A percentile compares a stretch with the other conserved stretches of the same genome.
phyloP scores from a whole-genome alignment of 2,113 vertebrate genomes.

The Charadrius vociferus region DNA sequence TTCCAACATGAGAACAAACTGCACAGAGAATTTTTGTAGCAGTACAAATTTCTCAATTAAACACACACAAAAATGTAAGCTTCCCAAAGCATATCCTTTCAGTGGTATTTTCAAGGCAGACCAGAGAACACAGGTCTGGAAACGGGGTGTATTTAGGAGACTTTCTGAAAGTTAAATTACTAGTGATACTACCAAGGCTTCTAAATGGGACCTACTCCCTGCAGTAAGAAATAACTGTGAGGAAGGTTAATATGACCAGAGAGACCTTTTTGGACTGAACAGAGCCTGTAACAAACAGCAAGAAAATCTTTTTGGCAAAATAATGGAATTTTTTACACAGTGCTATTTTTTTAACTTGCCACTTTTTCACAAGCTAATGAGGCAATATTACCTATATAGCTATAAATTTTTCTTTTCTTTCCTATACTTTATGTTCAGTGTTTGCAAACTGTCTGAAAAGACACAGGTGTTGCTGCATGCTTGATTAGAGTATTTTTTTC shows the following conservation, averaged over 20 bases:
- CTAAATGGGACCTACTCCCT: background rate
- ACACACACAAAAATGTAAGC: background rate
- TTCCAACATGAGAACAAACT: background rate
- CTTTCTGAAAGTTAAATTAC: background rate
- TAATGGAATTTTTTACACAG: background rate
- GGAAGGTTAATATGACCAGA: background rate
- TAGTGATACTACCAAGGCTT: background rate
- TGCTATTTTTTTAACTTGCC: background rate
- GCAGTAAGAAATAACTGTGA: background rate
- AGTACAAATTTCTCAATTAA: background rate
- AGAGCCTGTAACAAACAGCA: background rate
- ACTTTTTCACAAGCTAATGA: background rate
- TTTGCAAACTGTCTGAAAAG: background rate
- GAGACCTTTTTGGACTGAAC: background rate
- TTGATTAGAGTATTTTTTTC: background rate
- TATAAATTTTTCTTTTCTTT: background rate
- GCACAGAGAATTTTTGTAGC: background rate
- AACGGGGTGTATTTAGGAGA: background rate
- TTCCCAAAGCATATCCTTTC: background rate
- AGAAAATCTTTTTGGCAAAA: background rate
- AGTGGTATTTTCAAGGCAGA: background rate
- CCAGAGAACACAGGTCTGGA: background rate
- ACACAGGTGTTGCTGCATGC: background rate
- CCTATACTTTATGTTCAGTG: background rate
- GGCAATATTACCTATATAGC: background rate